Evolutionary conservation across 2,888 invertebrate genomes (phyloP), one percentile per base, ranked within the genome.

Genomic region (Ametastegia equiseti): DNA sequence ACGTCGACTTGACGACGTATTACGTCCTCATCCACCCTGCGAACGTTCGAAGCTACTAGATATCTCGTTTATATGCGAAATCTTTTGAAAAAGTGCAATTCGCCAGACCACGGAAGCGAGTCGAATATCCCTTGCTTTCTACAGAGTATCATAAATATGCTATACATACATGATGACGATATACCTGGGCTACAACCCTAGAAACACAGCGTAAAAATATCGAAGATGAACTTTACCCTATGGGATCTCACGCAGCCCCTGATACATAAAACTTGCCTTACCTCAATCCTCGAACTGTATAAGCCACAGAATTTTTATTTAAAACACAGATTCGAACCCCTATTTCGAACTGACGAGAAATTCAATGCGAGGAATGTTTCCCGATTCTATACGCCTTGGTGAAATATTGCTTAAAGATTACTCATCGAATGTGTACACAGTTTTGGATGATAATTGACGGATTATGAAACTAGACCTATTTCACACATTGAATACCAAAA

Each of bases 31-130:
- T 13, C 73, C n/a, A 47, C 30, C 7, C 2, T 9, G n/a, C 47
- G 15, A 15, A 5, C n/a, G 4, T 33, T 42, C 69, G 23, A 69
- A 23, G 69, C 30, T 50, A 27, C 27, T 50, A 30, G 73, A 73
- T 73, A 73, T 50, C 73, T 73, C 47, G 73, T 73, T 73, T 73
- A 73, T 73, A 73, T 73, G 73, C 73, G 50, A 73, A 50, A 73
- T 73, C 50, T 45, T 27, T 1, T 11, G 47, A 71, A 71, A 73
- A 73, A 73, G 50, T 73, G 47, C 30, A 30, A 73, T 47, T 30
- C 50, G 30, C n/a, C 33, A 13, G n/a, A 9, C 57, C 19, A 15
- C 9, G 57, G 9, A n/a, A n/a, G n/a, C 36, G 42, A 5, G 69
- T 42, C 42, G 27, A 27, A 42, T 42, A 36, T 39, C 67, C 63